Conservation (phyloP, 2,113 vertebrate genomes). For the Rhea pennata region DNA sequence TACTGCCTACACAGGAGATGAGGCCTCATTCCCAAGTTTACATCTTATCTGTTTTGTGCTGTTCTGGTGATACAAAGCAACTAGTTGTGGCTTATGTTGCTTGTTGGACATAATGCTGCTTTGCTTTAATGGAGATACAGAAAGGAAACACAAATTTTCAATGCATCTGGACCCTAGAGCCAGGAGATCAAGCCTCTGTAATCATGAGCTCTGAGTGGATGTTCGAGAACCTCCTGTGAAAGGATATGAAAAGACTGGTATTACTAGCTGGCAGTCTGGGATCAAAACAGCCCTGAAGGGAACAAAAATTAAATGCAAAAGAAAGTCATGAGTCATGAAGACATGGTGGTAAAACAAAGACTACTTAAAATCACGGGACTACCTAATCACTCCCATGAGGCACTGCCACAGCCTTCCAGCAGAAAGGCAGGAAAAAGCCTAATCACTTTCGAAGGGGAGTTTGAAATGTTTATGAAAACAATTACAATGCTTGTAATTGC, state of each 20-base stretch:
- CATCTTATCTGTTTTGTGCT: background rate
- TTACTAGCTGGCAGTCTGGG: background rate
- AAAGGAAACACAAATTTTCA: background rate
- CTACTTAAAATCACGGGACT: background rate
- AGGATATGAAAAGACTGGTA: background rate
- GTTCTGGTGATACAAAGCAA: background rate
- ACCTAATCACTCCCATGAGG: background rate
- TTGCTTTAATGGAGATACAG: background rate
- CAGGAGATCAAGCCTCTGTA: background rate
- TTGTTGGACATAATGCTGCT: accelerated
- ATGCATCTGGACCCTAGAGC: background rate
- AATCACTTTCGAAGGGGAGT: background rate
- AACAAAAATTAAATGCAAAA: background rate
- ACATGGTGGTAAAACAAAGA: accelerated
- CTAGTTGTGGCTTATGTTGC: background rate
- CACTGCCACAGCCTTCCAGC: background rate
- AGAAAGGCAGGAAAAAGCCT: background rate
- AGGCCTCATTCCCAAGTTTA: background rate
- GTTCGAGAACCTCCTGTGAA: background rate
- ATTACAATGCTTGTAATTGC: background rate
- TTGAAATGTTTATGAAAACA: background rate
- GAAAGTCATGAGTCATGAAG: background rate
- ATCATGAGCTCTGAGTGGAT: background rate
- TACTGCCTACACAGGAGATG: background rate
- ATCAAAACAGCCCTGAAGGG: background rate